Base-by-base conservation (phyloP, 2,113 vertebrate genomes). In the Epinephelus lanceolatus region DNA sequence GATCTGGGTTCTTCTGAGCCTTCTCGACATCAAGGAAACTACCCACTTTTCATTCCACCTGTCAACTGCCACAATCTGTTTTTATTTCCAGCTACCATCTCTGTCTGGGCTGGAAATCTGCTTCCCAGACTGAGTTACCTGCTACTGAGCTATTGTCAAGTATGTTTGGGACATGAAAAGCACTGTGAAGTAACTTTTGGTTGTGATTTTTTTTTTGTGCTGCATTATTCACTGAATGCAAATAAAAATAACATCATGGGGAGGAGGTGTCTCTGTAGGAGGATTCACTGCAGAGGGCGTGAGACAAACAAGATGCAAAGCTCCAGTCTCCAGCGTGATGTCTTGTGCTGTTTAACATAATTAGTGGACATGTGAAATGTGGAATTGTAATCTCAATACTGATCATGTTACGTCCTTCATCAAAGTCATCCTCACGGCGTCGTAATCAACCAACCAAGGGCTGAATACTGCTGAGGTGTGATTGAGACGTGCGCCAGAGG, bases 21-120 rank as follows among this genome's bases (percentile, higher is more conserved):
- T 83, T 84, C 79, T 57, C 70, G 10, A 91, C 91, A 92, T 94
- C 93, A 94, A 95, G 93, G 91, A 92, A 91, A 87, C 56, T 77
- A 82, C 87, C 78, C 83, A 89, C 84, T 89, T 91, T 88, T 94
- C 83, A 91, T 92, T 91, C 82, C 84, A 93, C 89, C 91, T 92
- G 91, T 93, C 90, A 93, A 84, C 90, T 81, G 85, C 89, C 90
- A 92, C 91, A 93, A 90, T 93, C 86, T 93, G 88, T 88, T 92
- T 90, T 88, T 89, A 84, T 81, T 87, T 88, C 68, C 73, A 86
- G 82, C 83, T 84, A 88, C 70, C 84, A 77, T 90, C 86, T 90
- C 86, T 90, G 84, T 90, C 78, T 62, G 86, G 69, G 79, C 76
- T 90, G 62, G 56, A 88, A 80, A 86, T 88, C 55, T 69, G 56